phyloP scores from a whole-genome alignment of 2,888 invertebrate genomes.

The Eugnorisma glareosa region DNA sequence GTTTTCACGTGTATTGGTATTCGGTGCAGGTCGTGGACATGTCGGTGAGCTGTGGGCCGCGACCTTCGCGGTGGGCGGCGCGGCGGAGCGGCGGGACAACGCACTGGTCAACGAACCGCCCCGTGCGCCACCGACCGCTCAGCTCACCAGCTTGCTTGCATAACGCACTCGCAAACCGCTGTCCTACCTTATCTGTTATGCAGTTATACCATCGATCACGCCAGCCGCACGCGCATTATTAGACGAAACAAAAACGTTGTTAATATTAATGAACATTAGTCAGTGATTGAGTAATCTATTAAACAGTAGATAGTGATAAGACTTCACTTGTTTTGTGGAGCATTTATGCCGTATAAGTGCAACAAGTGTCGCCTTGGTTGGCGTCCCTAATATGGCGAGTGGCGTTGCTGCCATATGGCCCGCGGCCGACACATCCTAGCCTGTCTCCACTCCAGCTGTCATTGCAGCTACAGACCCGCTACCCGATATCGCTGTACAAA shows the following conservation, averaged over 20 bases:
- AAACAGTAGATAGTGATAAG: slow-evolving; percentile 78
- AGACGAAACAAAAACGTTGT: slow-evolving; percentile 58
- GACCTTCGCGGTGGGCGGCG: slow-evolving; percentile 89
- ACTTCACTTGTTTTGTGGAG: slow-evolving; percentile 84
- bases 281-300: slow-evolving; percentile 72
- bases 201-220: slow-evolving; percentile 73
- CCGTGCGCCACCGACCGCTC: slow-evolving; percentile 78
- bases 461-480: slow-evolving; percentile 67
- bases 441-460: slow-evolving; percentile 78
- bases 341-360: slow-evolving; percentile 90
- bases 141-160: slow-evolving; percentile 86
- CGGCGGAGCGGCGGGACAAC: slow-evolving; percentile 84
- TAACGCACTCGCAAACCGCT: slow-evolving; percentile 81
- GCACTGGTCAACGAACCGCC: slow-evolving; percentile 90
- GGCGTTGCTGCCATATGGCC: slow-evolving; percentile 88
- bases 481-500: slow-evolving; percentile 73
- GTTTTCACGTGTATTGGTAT: slow-evolving; percentile 59
- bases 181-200: slow-evolving; percentile 81
- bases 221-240: slow-evolving; percentile 68
- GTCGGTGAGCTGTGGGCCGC: slow-evolving; percentile 81
- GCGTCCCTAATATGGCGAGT: slow-evolving; percentile 87
- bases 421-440: slow-evolving; percentile 85
- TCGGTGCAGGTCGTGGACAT: slow-evolving; percentile 74
- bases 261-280: slow-evolving; percentile 71
- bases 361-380: slow-evolving; percentile 89